Conservation (phyloP, 2,113 vertebrate genomes). For the Pseudorhombus dupliciocellatus region DNA sequence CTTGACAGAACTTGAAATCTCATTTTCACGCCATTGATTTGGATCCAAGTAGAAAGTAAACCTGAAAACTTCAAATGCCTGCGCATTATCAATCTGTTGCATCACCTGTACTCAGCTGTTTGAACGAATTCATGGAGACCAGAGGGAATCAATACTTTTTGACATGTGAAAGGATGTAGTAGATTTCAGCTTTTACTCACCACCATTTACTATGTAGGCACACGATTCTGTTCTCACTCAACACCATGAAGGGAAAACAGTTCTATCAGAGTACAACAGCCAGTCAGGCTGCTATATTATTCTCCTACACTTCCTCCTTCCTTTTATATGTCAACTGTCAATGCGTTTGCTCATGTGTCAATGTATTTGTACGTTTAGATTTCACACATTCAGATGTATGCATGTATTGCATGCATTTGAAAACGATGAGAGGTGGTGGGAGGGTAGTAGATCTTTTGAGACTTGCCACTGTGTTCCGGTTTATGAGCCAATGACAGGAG, state of each 20-base stretch:
- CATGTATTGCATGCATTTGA: conserved; percentile 40
- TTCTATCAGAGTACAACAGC: neutral
- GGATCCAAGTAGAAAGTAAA: conserved; percentile 38
- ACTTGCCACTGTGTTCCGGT: conserved; percentile 71
- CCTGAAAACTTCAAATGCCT: conserved; percentile 49
- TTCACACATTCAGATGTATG: conserved; percentile 29
- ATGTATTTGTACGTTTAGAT: conserved; percentile 20
- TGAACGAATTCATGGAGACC: conserved; percentile 30
- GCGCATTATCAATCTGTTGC: conserved; percentile 48
- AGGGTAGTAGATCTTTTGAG: conserved; percentile 71
- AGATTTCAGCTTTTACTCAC: conserved; percentile 16
- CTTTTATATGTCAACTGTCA: conserved; percentile 7
- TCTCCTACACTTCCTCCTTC: neutral
- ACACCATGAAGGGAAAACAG: neutral
- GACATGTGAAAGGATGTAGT: conserved; percentile 39
- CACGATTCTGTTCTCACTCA: conserved; percentile 22
- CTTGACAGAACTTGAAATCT: conserved; percentile 48
- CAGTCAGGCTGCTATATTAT: neutral
- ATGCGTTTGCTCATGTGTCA: neutral
- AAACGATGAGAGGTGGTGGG: conserved; percentile 67
- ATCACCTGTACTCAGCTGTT: conserved; percentile 15
- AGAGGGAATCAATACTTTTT: conserved; percentile 32
- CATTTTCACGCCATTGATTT: conserved; percentile 55
- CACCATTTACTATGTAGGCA: conserved; percentile 10
- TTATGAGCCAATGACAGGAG: conserved; percentile 76